Conservation (phyloP, 2,797 vertebrate genomes). For the Zenarchopterus dispar region DNA sequence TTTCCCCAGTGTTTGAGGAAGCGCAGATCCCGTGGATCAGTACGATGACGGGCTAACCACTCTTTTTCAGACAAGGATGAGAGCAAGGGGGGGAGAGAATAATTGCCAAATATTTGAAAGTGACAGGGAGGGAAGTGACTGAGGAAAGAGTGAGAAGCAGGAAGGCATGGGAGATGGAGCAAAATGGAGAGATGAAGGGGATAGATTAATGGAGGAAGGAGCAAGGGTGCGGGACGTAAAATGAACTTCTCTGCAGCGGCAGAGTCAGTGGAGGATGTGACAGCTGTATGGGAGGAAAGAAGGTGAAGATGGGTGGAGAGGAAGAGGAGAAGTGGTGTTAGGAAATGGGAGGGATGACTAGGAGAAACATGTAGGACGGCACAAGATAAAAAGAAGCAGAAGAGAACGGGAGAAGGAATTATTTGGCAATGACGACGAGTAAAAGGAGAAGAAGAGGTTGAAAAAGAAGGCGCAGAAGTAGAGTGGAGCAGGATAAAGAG, state of each 20-base stretch:
- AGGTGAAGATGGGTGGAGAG: constrained; percentile 12
- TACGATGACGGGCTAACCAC: background rate
- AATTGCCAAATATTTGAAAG: constrained; percentile 58
- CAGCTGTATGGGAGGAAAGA: constrained; percentile 59
- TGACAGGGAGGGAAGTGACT: constrained; percentile 55
- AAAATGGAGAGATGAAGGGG: constrained; percentile 50
- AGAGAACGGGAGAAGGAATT: constrained; percentile 8
- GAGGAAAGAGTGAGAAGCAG: constrained; percentile 38
- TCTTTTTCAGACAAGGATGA: constrained; percentile 12
- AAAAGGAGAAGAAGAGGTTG: background rate
- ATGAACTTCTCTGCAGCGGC: constrained; percentile 66
- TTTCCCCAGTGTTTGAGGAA: constrained; percentile 1
- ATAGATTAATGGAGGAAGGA: constrained; percentile 58
- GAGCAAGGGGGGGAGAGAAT: constrained; percentile 40
- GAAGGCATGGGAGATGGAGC: constrained; percentile 45
- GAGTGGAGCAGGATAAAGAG: constrained; percentile 7
- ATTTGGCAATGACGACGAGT: constrained; percentile 19
- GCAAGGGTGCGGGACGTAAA: constrained; percentile 55
- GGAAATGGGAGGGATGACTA: constrained; percentile 7
- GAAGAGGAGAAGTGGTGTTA: background rate
- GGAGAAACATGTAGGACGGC: constrained; percentile 1
- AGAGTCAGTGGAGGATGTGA: constrained; percentile 70
- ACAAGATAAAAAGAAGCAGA: constrained; percentile 3
- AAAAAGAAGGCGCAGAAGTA: constrained; percentile 5
- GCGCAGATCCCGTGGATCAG: background rate